Evolutionary conservation across 2,113 vertebrate species (phyloP).

Genomic region (Strix uralensis): DNA sequence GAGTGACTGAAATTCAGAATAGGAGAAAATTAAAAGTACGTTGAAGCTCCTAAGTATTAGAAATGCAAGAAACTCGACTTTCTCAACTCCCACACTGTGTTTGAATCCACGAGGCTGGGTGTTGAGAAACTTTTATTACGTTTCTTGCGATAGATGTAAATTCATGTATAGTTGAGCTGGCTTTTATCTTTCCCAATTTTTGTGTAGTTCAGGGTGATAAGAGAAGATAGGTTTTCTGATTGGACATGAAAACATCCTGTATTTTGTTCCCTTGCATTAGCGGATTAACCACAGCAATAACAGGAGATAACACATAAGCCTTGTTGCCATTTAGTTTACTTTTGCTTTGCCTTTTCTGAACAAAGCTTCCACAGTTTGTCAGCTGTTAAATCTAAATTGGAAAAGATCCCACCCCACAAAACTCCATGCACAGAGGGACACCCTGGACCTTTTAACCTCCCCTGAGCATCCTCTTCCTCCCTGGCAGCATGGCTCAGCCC

Average conservation of each 20-base stretch:
- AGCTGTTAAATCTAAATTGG: neutral
- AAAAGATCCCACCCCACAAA: neutral
- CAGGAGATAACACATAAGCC: neutral
- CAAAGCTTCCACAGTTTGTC: neutral
- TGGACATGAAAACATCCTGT: neutral
- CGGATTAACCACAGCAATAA: neutral
- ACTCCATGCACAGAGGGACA: rapidly evolving
- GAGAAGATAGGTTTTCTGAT: neutral
- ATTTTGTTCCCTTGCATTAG: neutral
- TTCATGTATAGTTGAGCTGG: neutral
- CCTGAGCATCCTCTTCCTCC: neutral
- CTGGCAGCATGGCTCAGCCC: neutral
- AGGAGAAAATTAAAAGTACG: neutral
- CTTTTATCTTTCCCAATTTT: neutral
- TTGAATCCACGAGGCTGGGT: neutral
- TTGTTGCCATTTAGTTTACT: neutral
- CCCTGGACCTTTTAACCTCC: neutral
- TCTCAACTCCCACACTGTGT: slow-evolving; percentile 5
- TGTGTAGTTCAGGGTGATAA: neutral
- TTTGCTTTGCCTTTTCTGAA: neutral
- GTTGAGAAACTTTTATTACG: neutral
- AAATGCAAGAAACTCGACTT: neutral
- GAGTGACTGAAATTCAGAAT: neutral
- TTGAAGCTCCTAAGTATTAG: neutral
- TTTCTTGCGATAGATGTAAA: neutral